Evolutionary conservation across 1,140 invertebrate genomes (phyloP).

Genomic region (Bombyx mandarina): DNA sequence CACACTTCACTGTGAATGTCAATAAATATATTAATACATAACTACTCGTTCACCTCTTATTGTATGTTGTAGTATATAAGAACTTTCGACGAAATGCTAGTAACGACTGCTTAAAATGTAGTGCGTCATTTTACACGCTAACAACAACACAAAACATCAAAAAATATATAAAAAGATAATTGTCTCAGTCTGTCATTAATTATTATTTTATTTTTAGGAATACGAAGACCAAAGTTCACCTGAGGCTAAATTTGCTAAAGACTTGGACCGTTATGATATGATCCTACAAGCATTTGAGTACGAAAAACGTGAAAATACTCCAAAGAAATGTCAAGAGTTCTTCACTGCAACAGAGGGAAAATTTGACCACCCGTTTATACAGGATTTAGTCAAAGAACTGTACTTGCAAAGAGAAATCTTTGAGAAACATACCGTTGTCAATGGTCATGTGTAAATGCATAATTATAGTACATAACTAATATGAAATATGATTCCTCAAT

Average conservation of each 20-base stretch:
- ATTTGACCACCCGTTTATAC: constrained; percentile 81
- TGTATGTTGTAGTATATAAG: too few species aligned
- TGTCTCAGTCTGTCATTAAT: background rate
- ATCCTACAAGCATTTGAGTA: constrained; percentile 96
- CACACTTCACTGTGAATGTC: too few species aligned
- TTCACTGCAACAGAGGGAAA: constrained; percentile 86
- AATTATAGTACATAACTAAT: background rate
- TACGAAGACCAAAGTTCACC: constrained; percentile 89
- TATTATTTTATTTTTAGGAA: constrained; percentile 75
- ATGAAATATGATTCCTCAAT: background rate
- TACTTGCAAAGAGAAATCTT: constrained; percentile 65
- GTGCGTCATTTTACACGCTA: too few species aligned
- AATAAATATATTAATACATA: too few species aligned
- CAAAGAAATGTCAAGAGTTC: constrained; percentile 89
- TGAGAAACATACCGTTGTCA: constrained; percentile 41
- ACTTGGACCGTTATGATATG: constrained; percentile 96
- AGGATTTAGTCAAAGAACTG: constrained; percentile 73
- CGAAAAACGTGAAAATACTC: constrained; percentile 83
- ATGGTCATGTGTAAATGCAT: constrained; percentile 33
- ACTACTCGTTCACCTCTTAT: too few species aligned
- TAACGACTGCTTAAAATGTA: too few species aligned
- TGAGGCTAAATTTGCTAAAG: constrained; percentile 95
- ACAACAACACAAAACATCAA: too few species aligned
- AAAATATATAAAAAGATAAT: too few species aligned
- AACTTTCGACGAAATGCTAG: too few species aligned